Percentiles rank a stretch among this genome's conserved stretches.
Conservation (phyloP, 2,888 invertebrate genomes). For the Mesochorus sp. region DNA sequence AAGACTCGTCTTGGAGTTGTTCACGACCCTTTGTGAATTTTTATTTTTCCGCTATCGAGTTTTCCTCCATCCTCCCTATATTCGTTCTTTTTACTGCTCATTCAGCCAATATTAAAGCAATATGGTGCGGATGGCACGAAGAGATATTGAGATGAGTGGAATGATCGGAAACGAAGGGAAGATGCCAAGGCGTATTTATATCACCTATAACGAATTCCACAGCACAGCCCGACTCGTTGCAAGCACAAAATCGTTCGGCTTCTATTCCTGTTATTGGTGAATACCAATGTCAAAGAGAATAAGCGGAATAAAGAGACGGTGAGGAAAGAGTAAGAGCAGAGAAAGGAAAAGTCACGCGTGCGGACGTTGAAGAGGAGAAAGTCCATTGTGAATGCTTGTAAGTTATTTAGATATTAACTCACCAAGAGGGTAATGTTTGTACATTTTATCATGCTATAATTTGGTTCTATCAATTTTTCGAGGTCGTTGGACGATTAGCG, state of each 20-base stretch:
- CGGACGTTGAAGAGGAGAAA: constrained; percentile 21
- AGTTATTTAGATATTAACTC: background rate
- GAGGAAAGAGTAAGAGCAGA: background rate
- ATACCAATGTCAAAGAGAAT: constrained; percentile 30
- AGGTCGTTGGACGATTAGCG: constrained; percentile 47
- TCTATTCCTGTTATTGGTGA: constrained; percentile 59
- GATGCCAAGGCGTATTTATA: constrained; percentile 73
- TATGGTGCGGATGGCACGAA: constrained; percentile 35
- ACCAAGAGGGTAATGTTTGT: constrained; percentile 35
- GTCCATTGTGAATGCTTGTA: constrained; percentile 26
- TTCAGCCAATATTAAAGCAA: constrained; percentile 62
- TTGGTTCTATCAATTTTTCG: background rate
- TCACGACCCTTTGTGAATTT: constrained; percentile 48
- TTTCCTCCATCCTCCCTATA: background rate
- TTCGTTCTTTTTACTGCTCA: constrained; percentile 12
- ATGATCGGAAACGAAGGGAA: constrained; percentile 66
- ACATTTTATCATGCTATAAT: too few species aligned
- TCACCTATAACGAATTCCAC: constrained; percentile 74
- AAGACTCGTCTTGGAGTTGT: background rate
- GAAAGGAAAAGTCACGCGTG: background rate
- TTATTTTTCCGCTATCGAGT: constrained; percentile 10
- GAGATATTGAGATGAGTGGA: constrained; percentile 3
- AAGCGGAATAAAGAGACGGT: background rate
- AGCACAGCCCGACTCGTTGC: constrained; percentile 55
- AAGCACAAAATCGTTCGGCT: constrained; percentile 14